phyloP scores from a whole-genome alignment of 2,113 vertebrate genomes.

The Myxocyprinus asiaticus region DNA sequence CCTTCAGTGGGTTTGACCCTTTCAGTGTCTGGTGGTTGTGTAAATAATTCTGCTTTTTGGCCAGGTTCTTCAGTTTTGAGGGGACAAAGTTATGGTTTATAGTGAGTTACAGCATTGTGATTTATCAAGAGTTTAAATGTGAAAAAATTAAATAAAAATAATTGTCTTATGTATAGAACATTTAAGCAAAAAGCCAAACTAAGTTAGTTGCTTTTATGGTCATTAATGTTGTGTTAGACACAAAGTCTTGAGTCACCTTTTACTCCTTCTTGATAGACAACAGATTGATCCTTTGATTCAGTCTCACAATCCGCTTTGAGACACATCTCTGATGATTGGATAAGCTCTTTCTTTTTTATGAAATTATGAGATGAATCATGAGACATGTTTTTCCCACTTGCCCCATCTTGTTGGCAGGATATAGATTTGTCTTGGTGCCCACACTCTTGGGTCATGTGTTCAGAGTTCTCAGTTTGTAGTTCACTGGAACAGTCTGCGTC shows the following conservation, averaged over 20 bases:
- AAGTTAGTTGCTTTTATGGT: conserved; percentile 48
- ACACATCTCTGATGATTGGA: conserved; percentile 59
- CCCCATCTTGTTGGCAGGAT: conserved; percentile 58
- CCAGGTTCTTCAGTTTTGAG: conserved; percentile 45
- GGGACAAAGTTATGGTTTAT: conserved; percentile 22
- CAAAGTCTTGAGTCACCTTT: conserved; percentile 71
- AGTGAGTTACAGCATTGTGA: not conserved
- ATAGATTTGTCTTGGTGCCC: conserved; percentile 6
- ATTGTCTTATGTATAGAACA: conserved; percentile 29
- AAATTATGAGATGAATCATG: conserved; percentile 55
- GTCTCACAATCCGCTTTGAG: conserved; percentile 70
- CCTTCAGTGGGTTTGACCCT: conserved; percentile 41
- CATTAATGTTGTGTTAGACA: conserved; percentile 42
- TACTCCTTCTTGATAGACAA: conserved; percentile 69
- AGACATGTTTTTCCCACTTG: conserved; percentile 22
- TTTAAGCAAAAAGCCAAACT: conserved; percentile 40
- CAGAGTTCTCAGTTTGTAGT: conserved; percentile 60
- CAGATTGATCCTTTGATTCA: conserved; percentile 65
- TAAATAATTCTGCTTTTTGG: conserved; percentile 47
- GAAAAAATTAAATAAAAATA: not conserved
- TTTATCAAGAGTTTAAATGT: conserved; percentile 35
- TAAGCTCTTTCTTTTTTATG: conserved; percentile 56
- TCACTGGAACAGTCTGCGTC: conserved; percentile 64
- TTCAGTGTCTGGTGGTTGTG: conserved; percentile 40
- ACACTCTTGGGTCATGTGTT: conserved; percentile 23